These are phyloP conservation scores for Laticauda colubrina DNA, from an alignment of 2,113 vertebrate genomes.

Conservation along the genomic window DNA sequence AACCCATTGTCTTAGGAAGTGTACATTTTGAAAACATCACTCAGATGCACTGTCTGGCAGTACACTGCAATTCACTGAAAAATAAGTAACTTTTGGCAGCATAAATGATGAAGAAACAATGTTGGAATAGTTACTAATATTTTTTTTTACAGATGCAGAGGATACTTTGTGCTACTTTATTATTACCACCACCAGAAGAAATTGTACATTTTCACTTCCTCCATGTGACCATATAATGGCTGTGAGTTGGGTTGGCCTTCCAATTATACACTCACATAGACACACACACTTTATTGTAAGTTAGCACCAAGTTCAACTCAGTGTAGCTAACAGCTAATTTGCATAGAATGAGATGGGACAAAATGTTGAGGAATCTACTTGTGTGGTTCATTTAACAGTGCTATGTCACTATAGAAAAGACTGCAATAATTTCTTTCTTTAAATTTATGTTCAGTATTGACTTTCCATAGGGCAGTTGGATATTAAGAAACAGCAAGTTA, in stretches of 20 bases:
- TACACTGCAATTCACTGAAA: neutral
- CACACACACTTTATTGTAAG: neutral
- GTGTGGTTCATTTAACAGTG: neutral
- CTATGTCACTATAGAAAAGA: neutral
- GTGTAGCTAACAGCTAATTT: neutral
- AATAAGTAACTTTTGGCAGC: no score
- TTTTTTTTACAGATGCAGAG: neutral
- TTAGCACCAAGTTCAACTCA: neutral
- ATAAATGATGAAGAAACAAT: neutral
- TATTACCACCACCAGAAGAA: neutral
- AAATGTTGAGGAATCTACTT: neutral
- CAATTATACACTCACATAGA: neutral
- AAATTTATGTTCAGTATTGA: neutral
- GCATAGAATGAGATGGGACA: no score
- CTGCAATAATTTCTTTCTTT: neutral
- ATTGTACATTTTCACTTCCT: neutral
- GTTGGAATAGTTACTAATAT: neutral
- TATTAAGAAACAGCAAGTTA: neutral
- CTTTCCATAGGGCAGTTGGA: neutral
- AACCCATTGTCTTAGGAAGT: neutral
- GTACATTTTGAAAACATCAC: neutral
- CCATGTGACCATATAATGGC: neutral
- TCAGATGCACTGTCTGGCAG: no score
- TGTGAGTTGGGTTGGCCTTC: neutral
- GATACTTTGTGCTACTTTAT: neutral